Evolutionary conservation across 2,797 vertebrate genomes (phyloP), one percentile per base, ranked within the genome.

Genomic region (Phaenicophaeus curvirostris): DNA sequence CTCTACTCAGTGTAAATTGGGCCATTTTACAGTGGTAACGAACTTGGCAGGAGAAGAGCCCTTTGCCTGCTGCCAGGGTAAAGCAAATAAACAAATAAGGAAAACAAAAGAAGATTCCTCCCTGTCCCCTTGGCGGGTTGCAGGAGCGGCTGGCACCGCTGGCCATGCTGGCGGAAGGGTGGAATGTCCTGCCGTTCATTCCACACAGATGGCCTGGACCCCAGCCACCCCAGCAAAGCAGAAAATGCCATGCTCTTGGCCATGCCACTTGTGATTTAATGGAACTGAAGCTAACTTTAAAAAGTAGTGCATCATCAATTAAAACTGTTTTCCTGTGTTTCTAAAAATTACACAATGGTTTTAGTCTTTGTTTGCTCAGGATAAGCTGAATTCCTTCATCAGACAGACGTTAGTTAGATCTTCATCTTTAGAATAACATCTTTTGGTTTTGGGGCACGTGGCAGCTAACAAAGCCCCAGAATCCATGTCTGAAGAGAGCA

Each of bases 81-180:
- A 94, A 97, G 90, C 92, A 95, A 95, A 95, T 92, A 96, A 97
- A 96, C 95, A 97, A 97, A 97, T 95, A 93, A 90, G 74, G 91
- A 78, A 95, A 95, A 97, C 96, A 97, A 96, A 96, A 95, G 96
- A 41, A 55, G 84, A 77, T 97, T 85, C 93, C 94, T 96, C 76
- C 62, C 77, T 61, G 87, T 94, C 85, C 89, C 87, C 82, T 93
- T 46, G 46, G 59, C 55, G 80, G 93, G 89, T 61, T 94, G 84
- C 87, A 84, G 94, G 85, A 83, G 90, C 35, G 93, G 89, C 96
- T 97, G 96, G 96, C 94, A 97, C 96, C 68, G 8, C 92, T 93
- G 95, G 91, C 93, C 88, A n/a, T 95, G 92, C 90, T 75, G 94
- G 92, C 77, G 71, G 92, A 91, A 91, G 96, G 95, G 87, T 95